These are phyloP conservation scores for Hippocampus kuda DNA, from an alignment of 2,797 vertebrate genomes.

Conservation along the genomic window DNA sequence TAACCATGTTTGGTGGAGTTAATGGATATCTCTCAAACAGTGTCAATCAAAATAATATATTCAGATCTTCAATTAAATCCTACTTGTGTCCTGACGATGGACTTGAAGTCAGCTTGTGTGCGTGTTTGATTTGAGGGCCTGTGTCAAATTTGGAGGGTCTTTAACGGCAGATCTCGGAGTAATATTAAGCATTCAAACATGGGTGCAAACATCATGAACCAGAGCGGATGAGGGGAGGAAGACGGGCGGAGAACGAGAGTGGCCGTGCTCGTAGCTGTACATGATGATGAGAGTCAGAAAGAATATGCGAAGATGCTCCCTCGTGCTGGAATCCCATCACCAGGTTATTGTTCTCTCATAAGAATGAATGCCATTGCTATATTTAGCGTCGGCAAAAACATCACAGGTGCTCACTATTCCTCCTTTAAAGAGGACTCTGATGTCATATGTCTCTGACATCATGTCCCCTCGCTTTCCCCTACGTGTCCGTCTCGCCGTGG, in stretches of 20 bases:
- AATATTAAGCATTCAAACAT: conserved; percentile 53
- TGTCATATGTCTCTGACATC: conserved; percentile 37
- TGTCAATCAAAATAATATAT: neutral
- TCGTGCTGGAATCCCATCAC: neutral
- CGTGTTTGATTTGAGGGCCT: conserved; percentile 25
- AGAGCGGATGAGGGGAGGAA: conserved; percentile 14
- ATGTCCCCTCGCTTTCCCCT: conserved; percentile 31
- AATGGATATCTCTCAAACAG: neutral
- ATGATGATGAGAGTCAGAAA: conserved; percentile 18
- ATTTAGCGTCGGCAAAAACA: conserved; percentile 47
- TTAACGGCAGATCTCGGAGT: conserved; percentile 18
- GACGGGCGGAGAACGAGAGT: neutral
- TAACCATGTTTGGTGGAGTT: neutral
- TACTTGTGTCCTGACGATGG: neutral
- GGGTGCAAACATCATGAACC: conserved; percentile 39
- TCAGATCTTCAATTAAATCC: neutral
- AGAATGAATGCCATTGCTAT: conserved; percentile 43
- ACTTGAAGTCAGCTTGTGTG: neutral
- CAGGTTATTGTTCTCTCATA: conserved; percentile 46
- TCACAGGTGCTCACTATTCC: conserved; percentile 15
- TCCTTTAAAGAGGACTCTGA: conserved; percentile 27
- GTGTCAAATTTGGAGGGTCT: conserved; percentile 41
- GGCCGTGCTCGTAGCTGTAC: neutral
- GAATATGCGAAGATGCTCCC: neutral
- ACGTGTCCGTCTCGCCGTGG: conserved; percentile 31